Base-by-base conservation (phyloP, 2,113 vertebrate genomes). In the Gnathonemus echidnorhynchus region DNA sequence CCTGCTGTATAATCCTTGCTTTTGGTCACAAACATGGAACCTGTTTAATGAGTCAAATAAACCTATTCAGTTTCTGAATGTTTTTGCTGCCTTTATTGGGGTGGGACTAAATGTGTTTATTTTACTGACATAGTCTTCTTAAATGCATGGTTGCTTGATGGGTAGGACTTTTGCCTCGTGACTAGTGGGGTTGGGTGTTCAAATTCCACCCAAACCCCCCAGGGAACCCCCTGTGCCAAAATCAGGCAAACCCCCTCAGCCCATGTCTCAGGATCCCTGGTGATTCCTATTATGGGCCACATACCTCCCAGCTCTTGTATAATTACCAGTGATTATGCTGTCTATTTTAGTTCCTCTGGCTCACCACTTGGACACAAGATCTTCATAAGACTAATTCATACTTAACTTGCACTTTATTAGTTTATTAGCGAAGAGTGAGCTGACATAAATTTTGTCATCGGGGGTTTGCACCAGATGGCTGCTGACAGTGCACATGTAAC, bases 31-130 rank as follows among this genome's bases (percentile, higher is more conserved):
- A 13, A 96, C 93, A 95, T 89, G 98, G 97, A 98, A 96, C 89
- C 95, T 96, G 94, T 94, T 93, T 95, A 95, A 96, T 95, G 95
- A 94, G 92, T 96, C 93, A 95, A 95, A 97, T 70, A 70, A 70
- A 70, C 62, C 96, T 97, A 93, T 93, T 94, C 94, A 94, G 87
- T 94, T 74, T 85, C 83, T 48, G 83, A 46, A 48, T 85, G 83
- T 45, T 48, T 48, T 85, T 24, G 24, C 83, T 46, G 15, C 9
- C 35, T 85, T 85, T 85, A 24, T 24, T 85, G 42, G 42, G 17
- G 9, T 48, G 45, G 83, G 19, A 48, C 77, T 83, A 83, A 39
- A 83, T 42, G 35, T 27, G 5, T 39, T 83, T 83, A 45, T 21
- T 83, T 45, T 45, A 70, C 7, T 77, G 70, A 77, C 74, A 19